Evolutionary conservation across 2,797 vertebrate genomes (phyloP), one percentile per base, ranked within the genome.

Genomic region (Tragopan temminckii): DNA sequence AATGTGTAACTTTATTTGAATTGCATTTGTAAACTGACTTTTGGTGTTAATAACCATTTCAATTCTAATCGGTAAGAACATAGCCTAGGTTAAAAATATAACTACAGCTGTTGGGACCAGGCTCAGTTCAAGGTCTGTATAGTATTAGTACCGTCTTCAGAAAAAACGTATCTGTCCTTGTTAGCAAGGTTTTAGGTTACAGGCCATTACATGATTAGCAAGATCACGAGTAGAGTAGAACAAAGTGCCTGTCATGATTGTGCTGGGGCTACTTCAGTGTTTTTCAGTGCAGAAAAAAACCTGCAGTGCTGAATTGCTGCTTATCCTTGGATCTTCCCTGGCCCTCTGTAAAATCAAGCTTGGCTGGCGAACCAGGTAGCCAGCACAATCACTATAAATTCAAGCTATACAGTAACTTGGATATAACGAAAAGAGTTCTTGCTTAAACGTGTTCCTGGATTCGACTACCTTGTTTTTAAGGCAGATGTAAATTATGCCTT

Each of bases 71-170:
- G 89, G 83, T 91, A 95, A 88, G 87, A 87, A 72, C 86, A 19
- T 45, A 76, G 76, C 48, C 71, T 62, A 70, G 53, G 66, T 82
- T 95, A 94, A 95, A 97, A 96, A 92, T 95, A 89, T 95, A 87
- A 96, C 94, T 91, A 86, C 72, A 92, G 77, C 85, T 95, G 85
- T 88, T 93, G 69, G 53, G 45, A 90, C 75, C 19, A 80, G 61
- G 31, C 63, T 19, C 31, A 85, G 69, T 96, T 93, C 83, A 88
- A 93, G 80, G 64, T 67, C 45, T 91, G 27, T 80, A 20, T 89
- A 88, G 33, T 40, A 35, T 68, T 82, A 67, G 58, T 78, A 86
- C 61, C 90, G 42, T 94, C 82, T 94, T 94, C 8, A 92, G 40
- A 11, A 86, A 77, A 69, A 95, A 85, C 16, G 31, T 40, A 64